Conservation (phyloP, 2,113 vertebrate genomes). For the Bagarius yarrelli region DNA sequence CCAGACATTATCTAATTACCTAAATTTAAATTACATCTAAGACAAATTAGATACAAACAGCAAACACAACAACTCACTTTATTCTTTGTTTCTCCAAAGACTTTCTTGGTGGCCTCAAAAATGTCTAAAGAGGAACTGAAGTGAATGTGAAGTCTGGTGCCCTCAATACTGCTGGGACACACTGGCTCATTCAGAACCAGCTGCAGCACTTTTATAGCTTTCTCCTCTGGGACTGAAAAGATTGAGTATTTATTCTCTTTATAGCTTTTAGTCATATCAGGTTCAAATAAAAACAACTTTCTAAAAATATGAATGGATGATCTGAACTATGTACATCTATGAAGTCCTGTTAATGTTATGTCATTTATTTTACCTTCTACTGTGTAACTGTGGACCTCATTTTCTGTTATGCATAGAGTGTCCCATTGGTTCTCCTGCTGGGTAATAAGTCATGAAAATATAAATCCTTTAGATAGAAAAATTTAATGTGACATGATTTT, state of each 20-base stretch:
- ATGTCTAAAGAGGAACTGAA: constrained; percentile 88
- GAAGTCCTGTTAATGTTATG: not conserved
- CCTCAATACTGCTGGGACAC: constrained; percentile 72
- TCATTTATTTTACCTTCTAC: constrained; percentile 78
- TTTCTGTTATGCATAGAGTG: constrained; percentile 81
- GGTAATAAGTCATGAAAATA: not conserved
- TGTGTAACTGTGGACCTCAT: constrained; percentile 79
- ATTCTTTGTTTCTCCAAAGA: constrained; percentile 79
- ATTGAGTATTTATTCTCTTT: not conserved
- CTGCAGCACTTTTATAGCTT: constrained; percentile 74
- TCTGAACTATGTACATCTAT: not conserved
- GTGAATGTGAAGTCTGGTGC: constrained; percentile 74
- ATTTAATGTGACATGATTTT: not conserved
- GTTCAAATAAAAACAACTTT: not conserved
- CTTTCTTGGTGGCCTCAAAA: constrained; percentile 62
- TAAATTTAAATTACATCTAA: too few species aligned
- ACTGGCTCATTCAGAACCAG: constrained; percentile 73
- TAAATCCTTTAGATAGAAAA: not conserved
- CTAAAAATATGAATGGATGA: not conserved
- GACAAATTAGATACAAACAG: not conserved
- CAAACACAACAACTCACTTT: constrained; percentile 71
- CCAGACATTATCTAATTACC: not conserved
- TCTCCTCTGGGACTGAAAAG: constrained; percentile 68
- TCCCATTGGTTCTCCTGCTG: constrained; percentile 86
- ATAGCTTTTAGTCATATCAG: not conserved